phyloP scores from a whole-genome alignment of 2,113 vertebrate genomes.

The Carassius carassius region DNA sequence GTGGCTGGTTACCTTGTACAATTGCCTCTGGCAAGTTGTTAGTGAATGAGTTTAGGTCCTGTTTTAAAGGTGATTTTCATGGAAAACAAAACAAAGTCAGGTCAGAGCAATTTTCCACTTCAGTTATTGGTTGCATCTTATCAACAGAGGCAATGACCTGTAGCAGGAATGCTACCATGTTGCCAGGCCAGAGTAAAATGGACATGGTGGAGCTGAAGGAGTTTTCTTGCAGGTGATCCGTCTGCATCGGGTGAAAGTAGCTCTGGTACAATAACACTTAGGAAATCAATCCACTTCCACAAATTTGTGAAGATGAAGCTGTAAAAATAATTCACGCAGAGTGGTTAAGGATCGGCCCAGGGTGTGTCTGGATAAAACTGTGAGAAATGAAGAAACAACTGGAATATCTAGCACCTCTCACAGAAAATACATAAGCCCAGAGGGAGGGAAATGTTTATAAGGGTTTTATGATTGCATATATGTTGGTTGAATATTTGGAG shows the following conservation, averaged over 20 bases:
- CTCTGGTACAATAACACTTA: constrained; percentile 1
- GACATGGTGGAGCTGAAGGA: neutral
- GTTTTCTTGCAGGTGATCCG: neutral
- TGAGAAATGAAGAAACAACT: neutral
- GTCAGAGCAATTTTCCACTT: constrained; percentile 60
- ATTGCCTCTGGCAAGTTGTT: constrained; percentile 33
- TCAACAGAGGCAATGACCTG: constrained; percentile 49
- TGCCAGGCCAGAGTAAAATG: constrained; percentile 39
- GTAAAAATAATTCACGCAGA: neutral
- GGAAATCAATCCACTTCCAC: neutral
- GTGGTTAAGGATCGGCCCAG: neutral
- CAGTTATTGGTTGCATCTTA: constrained; percentile 50
- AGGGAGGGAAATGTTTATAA: neutral
- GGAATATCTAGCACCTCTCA: neutral
- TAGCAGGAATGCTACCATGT: constrained; percentile 53
- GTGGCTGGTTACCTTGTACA: constrained; percentile 31
- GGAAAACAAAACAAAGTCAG: constrained; percentile 64
- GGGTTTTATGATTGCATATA: neutral
- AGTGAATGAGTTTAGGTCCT: constrained; percentile 26
- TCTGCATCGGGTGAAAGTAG: neutral
- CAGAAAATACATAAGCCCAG: neutral
- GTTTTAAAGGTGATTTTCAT: constrained; percentile 59
- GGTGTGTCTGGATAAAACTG: constrained; percentile 17
- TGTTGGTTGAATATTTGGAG: neutral
- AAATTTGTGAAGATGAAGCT: neutral